Conservation (phyloP, 2,888 invertebrate genomes). For the Cacoxenus indagator region DNA sequence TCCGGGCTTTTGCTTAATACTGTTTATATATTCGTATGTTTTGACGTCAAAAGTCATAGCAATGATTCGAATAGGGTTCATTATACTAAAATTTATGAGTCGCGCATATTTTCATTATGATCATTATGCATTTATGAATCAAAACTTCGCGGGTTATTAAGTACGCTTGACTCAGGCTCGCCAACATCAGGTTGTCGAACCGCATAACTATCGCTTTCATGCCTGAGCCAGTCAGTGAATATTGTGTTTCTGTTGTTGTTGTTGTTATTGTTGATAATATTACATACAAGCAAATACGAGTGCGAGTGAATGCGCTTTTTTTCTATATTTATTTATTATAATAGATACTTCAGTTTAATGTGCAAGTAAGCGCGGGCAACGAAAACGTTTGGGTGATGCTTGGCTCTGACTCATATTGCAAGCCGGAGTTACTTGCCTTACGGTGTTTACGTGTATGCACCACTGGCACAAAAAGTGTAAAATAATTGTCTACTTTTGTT, state of each 20-base stretch:
- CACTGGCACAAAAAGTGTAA: constrained; percentile 11
- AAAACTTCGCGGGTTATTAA: constrained; percentile 18
- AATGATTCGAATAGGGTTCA: too few relatives aligned
- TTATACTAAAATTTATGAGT: background rate
- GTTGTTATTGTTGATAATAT: too few relatives aligned
- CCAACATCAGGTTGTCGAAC: constrained; percentile 35
- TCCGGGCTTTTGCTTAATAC: too few relatives aligned
- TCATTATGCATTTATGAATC: constrained; percentile 8
- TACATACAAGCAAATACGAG: background rate
- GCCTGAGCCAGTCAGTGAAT: background rate
- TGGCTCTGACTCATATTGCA: constrained; percentile 3
- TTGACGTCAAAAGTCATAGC: too few relatives aligned
- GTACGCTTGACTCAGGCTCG: constrained; percentile 7
- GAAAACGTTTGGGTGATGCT: background rate
- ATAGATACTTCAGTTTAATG: background rate
- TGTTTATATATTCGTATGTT: too few relatives aligned
- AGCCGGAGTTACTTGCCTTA: background rate
- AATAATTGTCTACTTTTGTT: background rate
- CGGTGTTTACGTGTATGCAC: background rate
- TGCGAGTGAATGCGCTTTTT: background rate
- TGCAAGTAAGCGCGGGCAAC: background rate
- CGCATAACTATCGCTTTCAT: constrained; percentile 14
- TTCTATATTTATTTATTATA: background rate
- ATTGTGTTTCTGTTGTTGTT: too few relatives aligned
- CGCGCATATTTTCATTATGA: background rate